Conservation (phyloP, 1,140 invertebrate genomes). For the Drosophila baimaii region DNA sequence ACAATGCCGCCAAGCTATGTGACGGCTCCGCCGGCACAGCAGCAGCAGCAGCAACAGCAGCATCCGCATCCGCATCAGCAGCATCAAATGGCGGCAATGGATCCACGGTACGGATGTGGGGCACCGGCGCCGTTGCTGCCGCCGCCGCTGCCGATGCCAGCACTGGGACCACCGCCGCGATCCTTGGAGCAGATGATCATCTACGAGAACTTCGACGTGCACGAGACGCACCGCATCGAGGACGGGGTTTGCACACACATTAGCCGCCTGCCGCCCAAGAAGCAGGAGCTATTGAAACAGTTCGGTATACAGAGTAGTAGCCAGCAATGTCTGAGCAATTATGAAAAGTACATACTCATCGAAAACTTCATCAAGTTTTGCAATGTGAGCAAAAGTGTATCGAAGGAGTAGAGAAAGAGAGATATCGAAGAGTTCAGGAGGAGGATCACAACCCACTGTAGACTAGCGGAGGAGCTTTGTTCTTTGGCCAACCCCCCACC, state of each 20-base stretch:
- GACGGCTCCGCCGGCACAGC: slow-evolving; percentile 14
- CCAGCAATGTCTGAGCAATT: slow-evolving; percentile 84
- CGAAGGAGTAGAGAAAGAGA: slow-evolving; percentile 21
- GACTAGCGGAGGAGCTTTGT: slow-evolving; percentile 74
- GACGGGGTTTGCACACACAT: slow-evolving; percentile 83
- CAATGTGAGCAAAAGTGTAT: slow-evolving; percentile 83
- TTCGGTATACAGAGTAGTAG: slow-evolving; percentile 84
- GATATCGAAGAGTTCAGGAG: slow-evolving; percentile 22
- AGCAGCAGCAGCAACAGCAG: slow-evolving; percentile 37
- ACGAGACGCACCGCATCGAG: slow-evolving; percentile 81
- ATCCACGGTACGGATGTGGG: slow-evolving; percentile 57
- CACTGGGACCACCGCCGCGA: slow-evolving; percentile 62
- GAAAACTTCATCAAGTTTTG: slow-evolving; percentile 84
- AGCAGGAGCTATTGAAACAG: slow-evolving; percentile 84
- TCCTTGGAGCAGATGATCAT: slow-evolving; percentile 78
- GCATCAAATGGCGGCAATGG: slow-evolving; percentile 38
- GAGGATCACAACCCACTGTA: slow-evolving; percentile 29
- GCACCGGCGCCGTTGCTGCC: slow-evolving; percentile 39
- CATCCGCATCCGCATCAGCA: slow-evolving; percentile 41
- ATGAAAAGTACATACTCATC: slow-evolving; percentile 84
- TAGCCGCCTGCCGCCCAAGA: slow-evolving; percentile 82
- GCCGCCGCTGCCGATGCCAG: slow-evolving; percentile 46
- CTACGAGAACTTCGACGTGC: slow-evolving; percentile 83
- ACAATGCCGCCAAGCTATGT: slow-evolving; percentile 41
- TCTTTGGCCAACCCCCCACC: slow-evolving; percentile 41